These are phyloP conservation scores for Torymus texanus DNA, from an alignment of 2,888 invertebrate species.

Conservation along the genomic window DNA sequence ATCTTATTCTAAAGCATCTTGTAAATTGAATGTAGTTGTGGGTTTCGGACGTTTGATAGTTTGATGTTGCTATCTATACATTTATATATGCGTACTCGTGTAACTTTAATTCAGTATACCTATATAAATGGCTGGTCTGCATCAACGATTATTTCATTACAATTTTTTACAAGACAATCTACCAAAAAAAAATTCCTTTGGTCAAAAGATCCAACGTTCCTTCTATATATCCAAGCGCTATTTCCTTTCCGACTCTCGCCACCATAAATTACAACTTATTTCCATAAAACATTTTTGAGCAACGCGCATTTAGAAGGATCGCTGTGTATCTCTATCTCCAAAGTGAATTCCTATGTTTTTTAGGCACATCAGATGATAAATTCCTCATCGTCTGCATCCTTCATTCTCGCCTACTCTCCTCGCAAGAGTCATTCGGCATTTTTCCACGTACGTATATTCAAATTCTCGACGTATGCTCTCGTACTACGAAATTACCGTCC, in stretches of 20 bases:
- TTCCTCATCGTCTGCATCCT: not conserved
- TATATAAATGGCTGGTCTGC: no score
- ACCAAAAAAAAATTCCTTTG: not conserved
- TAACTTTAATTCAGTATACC: no score
- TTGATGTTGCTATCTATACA: no score
- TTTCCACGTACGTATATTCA: conserved; percentile 21
- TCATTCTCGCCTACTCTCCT: not conserved
- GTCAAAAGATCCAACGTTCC: not conserved
- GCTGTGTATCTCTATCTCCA: conserved; percentile 30
- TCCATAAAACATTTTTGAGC: conserved; percentile 55
- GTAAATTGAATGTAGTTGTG: no score
- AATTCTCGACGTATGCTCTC: not conserved
- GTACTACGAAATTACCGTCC: conserved; percentile 14
- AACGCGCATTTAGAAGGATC: conserved; percentile 25
- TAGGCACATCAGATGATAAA: conserved; percentile 30
- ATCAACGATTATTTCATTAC: not conserved
- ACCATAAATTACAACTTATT: conserved; percentile 53
- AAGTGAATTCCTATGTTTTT: conserved; percentile 53
- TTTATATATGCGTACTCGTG: no score
- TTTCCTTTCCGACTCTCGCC: conserved; percentile 10
- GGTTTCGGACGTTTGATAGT: no score
- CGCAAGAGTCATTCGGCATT: conserved; percentile 17
- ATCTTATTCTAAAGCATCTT: no score
- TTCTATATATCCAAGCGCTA: not conserved
- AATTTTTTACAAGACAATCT: not conserved